A percentile compares a stretch with the other conserved stretches of the same genome.
These are phyloP conservation scores for Chelonus insularis DNA, from an alignment of 1,140 invertebrate genomes.

Conservation along the genomic window DNA sequence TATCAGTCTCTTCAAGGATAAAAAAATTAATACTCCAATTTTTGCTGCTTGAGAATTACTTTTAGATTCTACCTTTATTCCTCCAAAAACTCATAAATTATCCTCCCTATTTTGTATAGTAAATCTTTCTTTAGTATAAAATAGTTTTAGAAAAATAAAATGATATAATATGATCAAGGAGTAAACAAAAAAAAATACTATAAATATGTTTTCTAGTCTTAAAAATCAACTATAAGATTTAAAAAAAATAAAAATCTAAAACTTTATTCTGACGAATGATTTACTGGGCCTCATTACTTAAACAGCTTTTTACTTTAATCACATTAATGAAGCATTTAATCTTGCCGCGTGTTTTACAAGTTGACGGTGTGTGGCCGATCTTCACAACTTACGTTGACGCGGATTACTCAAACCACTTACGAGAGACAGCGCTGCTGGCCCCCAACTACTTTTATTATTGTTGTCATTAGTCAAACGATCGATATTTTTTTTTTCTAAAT, in stretches of 20 bases:
- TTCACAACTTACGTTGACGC: conserved; percentile 44
- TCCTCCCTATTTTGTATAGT: too few relatives aligned
- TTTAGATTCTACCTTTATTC: too few relatives aligned
- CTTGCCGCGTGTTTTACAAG: conserved; percentile 58
- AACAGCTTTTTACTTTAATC: conserved; percentile 60
- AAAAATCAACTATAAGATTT: neutral
- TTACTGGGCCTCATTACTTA: conserved; percentile 56
- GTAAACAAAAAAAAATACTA: too few relatives aligned
- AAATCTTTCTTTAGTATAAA: too few relatives aligned
- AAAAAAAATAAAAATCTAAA: neutral
- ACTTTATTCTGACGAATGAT: conserved; percentile 41
- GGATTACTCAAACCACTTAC: conserved; percentile 38
- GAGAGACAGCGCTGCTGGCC: neutral
- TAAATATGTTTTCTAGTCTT: too few relatives aligned
- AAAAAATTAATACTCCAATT: conserved; percentile 11
- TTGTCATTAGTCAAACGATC: conserved; percentile 11
- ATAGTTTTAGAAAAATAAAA: too few relatives aligned
- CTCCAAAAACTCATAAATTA: too few relatives aligned
- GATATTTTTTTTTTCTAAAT: neutral
- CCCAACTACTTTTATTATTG: conserved; percentile 26
- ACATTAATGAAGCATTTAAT: conserved; percentile 62
- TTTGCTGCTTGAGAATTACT: neutral
- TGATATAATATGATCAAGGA: too few relatives aligned
- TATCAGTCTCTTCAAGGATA: neutral
- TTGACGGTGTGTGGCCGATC: conserved; percentile 53